A percentile compares a stretch with the other conserved stretches of the same genome.
phyloP scores from a whole-genome alignment of 2,888 invertebrate species.

The Mythimna loreyi region DNA sequence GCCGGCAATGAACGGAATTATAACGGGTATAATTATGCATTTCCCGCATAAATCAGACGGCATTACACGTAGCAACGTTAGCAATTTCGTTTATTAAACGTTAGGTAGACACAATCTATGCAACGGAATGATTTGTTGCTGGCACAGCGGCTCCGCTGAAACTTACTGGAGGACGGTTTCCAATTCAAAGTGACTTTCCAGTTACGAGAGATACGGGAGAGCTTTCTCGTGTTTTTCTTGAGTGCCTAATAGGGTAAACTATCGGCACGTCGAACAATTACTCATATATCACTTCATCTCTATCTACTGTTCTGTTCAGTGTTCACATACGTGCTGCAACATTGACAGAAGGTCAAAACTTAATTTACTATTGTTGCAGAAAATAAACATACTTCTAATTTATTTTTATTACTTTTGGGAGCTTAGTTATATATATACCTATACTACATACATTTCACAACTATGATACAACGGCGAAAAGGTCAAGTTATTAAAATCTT shows the following conservation, averaged over 20 bases:
- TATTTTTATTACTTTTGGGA: not conserved
- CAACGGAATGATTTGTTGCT: constrained; percentile 33
- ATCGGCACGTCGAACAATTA: constrained; percentile 32
- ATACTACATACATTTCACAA: no score
- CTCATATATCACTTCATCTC: constrained; percentile 31
- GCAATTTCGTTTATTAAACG: constrained; percentile 31
- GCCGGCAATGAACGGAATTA: constrained; percentile 27
- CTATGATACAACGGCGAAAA: no score
- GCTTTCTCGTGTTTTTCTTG: constrained; percentile 59
- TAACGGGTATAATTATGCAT: constrained; percentile 31
- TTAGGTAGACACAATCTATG: constrained; percentile 11
- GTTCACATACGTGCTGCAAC: not conserved
- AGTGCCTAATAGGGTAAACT: constrained; percentile 50
- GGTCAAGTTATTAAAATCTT: not conserved
- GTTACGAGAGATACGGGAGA: constrained; percentile 39
- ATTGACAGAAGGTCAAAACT: not conserved
- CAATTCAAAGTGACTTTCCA: constrained; percentile 44
- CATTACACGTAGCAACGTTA: constrained; percentile 12
- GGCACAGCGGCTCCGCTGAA: constrained; percentile 10
- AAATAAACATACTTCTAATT: not conserved
- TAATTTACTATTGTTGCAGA: not conserved
- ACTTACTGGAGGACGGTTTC: constrained; percentile 17
- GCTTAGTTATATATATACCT: no score
- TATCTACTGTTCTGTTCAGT: not conserved
- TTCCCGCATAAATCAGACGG: constrained; percentile 26